Evolutionary conservation across 2,888 invertebrate species (phyloP), one percentile per base, ranked within the genome.

Genomic region (Cantharis nigra): DNA sequence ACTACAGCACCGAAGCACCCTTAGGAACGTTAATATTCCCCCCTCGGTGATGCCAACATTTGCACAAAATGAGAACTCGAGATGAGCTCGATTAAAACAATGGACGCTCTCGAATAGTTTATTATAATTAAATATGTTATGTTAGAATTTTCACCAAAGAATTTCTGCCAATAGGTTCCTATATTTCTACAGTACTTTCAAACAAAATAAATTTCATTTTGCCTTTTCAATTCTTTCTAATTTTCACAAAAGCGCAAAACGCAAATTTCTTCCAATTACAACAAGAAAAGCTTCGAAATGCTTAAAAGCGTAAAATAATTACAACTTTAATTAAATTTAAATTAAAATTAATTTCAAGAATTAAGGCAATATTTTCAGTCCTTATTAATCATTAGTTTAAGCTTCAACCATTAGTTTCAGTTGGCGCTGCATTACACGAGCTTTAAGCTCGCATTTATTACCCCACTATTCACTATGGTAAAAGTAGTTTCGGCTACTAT

Each of bases 51-150:
- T 83, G 85, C 87, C 86, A 87, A 87, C 87, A 87, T 88, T 88
- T 87, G 87, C 87, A 85, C 87, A 86, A 87, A 88, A 88, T 87
- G 88, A 87, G 88, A 87, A 86, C 87, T 86, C 85, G 87, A 88
- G 87, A 88, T 88, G 88, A 87, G 87, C 88, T 88, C 88, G 87
- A 88, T 88, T 88, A 87, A 88, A 88, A 88, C 88, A 88, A 88
- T 88, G 87, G 86, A 86, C 78, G 81, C 81, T 80, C 79, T 78
- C 81, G 81, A 81, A 83, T 83, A 83, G 81, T 83, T 80, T 80
- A 82, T 80, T 81, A 81, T 81, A 81, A 80, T 81, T 82, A 81
- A 82, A 82, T 80, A 81, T 80, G 80, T 81, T 79, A 75, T 26
- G 74, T 74, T 76, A 76, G 71, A 74, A 79, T 76, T 74, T 71